These are phyloP conservation scores for Chamaetylas fuelleborni DNA, from an alignment of 2,113 vertebrate species.

Conservation along the genomic window DNA sequence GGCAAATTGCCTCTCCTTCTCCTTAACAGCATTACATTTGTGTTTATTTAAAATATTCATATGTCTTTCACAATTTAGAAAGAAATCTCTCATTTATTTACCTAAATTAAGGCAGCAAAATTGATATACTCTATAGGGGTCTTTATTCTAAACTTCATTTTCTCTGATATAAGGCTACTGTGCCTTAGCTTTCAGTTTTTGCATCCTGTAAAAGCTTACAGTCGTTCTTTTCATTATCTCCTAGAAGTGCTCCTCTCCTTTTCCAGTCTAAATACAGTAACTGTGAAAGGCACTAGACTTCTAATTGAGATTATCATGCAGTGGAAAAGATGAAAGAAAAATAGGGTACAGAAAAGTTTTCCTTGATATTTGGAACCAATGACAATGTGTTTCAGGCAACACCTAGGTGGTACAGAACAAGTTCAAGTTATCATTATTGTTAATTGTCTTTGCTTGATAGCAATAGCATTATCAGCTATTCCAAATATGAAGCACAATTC, in stretches of 20 bases:
- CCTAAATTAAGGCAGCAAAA: not conserved
- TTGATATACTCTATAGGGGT: not conserved
- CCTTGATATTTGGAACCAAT: not conserved
- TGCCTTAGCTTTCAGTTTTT: not conserved
- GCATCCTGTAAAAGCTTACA: not conserved
- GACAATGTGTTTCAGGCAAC: not conserved
- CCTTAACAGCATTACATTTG: not conserved
- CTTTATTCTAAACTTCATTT: not conserved
- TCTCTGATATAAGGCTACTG: not conserved
- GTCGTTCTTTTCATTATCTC: not conserved
- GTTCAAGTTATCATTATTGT: not conserved
- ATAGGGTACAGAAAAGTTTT: not conserved
- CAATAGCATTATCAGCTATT: not conserved
- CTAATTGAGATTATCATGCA: not conserved
- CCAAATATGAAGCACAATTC: not conserved
- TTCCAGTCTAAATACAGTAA: not conserved
- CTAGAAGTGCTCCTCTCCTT: not conserved
- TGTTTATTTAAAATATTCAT: constrained; percentile 9
- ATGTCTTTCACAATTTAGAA: constrained; percentile 23
- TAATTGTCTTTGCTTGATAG: not conserved
- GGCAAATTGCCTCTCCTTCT: not conserved
- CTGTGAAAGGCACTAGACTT: not conserved
- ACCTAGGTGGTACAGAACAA: not conserved
- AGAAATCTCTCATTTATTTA: constrained; percentile 8
- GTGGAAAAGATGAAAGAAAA: not conserved